These are phyloP conservation scores for Poeciliopsis occidentalis DNA, from an alignment of 2,113 vertebrate species.

Conservation along the genomic window DNA sequence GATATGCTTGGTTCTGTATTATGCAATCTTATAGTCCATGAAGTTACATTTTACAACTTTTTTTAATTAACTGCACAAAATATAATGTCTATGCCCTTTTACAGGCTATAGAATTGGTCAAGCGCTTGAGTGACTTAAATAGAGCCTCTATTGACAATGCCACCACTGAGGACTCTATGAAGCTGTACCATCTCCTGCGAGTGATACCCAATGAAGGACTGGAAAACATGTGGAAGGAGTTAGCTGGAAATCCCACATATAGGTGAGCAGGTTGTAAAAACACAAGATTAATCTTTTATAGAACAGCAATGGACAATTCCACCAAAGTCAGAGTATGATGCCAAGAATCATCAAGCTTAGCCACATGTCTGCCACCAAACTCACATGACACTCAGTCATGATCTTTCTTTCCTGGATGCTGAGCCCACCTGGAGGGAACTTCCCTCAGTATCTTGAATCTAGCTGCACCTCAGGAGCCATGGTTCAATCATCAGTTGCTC, in stretches of 20 bases:
- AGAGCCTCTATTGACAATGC: conserved; percentile 73
- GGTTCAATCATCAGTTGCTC: too few species aligned
- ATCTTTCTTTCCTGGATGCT: too few species aligned
- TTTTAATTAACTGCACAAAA: neutral
- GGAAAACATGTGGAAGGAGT: conserved; percentile 77
- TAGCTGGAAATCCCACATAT: conserved; percentile 61
- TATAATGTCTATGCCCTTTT: neutral
- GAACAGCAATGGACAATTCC: neutral
- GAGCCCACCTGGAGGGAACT: too few species aligned
- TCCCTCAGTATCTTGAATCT: too few species aligned
- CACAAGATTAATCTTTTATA: neutral
- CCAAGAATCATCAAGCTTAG: neutral
- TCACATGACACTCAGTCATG: neutral
- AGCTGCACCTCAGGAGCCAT: too few species aligned
- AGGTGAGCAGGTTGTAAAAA: conserved; percentile 58
- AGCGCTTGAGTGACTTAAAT: conserved; percentile 78
- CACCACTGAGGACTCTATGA: conserved; percentile 72
- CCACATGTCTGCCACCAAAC: neutral
- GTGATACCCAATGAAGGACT: conserved; percentile 57
- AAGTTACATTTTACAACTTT: neutral
- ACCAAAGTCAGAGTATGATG: neutral
- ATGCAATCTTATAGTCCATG: neutral
- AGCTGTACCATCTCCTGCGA: conserved; percentile 80
- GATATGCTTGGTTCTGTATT: conserved; percentile 7
- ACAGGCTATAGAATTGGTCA: conserved; percentile 81